Evolutionary conservation across 2,888 invertebrate genomes (phyloP), one percentile per base, ranked within the genome.

Genomic region (Resseliella maxima): DNA sequence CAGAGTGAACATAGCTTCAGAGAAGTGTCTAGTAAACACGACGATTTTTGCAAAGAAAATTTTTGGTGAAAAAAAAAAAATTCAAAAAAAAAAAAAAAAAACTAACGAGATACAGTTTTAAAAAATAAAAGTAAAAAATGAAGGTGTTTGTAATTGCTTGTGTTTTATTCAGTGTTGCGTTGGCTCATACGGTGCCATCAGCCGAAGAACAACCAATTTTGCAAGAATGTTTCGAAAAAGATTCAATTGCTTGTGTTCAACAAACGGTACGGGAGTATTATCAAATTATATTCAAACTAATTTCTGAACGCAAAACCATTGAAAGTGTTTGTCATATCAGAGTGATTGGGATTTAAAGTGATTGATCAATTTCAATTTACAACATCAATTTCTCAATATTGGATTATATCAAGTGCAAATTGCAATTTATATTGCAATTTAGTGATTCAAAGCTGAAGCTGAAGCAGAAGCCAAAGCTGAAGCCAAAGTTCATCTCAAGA

Each of bases 231-330:
- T 90, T 94, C 88, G 91, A 92, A 88, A 92, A 92, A 89, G 94
- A 94, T 91, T 94, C 94, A 87, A 94, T 94, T 88, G 92, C 93
- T 88, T 94, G 94, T 91, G 90, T 94, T 87, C 94, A 94, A 90
- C 91, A 92, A 89, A 92, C 92, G 91, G 92, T 92, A 90, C 90
- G 91, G 89, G n/a, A n/a, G n/a, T n/a, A 83, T 38, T 59, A 72
- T 31, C 24, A 24, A 59, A 24, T 8, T 24, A 0, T 24, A 59
- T 24, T 8, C 12, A 59, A 5, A 24, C 12, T 27, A n/a, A 59
- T 59, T 27, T 72, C 12, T 72, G 31, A 72, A n/a, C 72, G 5
- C 31, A 27, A 1, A 35, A 72, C 6, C 72, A 72, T 72, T 27
- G 35, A 72, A 27, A 72, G 72, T 72, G 72, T 72, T 72, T 72